phyloP scores from a whole-genome alignment of 2,113 vertebrate species.

The Melanerpes aurifrons region DNA sequence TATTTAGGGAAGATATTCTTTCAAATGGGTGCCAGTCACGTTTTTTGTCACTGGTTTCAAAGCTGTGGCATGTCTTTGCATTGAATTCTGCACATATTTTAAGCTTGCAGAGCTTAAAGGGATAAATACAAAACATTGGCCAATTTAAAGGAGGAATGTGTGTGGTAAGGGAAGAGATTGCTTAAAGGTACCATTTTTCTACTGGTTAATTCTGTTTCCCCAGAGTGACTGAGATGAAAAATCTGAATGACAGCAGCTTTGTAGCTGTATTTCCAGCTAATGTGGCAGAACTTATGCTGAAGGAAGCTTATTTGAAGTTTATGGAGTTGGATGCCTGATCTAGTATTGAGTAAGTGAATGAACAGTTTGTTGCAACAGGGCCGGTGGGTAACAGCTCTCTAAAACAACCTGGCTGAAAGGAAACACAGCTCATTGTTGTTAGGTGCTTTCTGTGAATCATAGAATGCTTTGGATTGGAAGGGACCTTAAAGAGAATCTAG shows the following conservation, averaged over 20 bases:
- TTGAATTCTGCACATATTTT: not conserved
- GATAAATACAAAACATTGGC: not conserved
- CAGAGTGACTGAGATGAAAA: not conserved
- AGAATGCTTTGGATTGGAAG: too few species aligned
- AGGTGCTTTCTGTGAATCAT: too few species aligned
- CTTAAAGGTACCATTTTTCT: not conserved
- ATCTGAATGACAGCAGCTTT: constrained; percentile 63
- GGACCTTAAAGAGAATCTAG: too few species aligned
- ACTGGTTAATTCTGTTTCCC: not conserved
- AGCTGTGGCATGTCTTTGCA: not conserved
- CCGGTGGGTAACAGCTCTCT: too few species aligned
- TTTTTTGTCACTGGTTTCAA: not conserved
- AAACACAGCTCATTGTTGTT: too few species aligned
- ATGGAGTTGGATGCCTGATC: not conserved
- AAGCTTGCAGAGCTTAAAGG: not conserved
- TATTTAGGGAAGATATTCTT: not conserved
- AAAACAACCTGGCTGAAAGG: too few species aligned
- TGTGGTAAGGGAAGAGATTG: not conserved
- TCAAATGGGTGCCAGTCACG: not conserved
- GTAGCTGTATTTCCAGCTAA: not conserved
- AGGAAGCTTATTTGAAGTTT: constrained; percentile 32
- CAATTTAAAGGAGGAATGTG: not conserved
- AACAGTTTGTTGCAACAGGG: not conserved
- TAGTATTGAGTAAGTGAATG: not conserved
- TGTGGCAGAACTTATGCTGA: constrained; percentile 41